Base-by-base conservation (phyloP, 2,888 invertebrate genomes). In the Machimus atricapillus region DNA sequence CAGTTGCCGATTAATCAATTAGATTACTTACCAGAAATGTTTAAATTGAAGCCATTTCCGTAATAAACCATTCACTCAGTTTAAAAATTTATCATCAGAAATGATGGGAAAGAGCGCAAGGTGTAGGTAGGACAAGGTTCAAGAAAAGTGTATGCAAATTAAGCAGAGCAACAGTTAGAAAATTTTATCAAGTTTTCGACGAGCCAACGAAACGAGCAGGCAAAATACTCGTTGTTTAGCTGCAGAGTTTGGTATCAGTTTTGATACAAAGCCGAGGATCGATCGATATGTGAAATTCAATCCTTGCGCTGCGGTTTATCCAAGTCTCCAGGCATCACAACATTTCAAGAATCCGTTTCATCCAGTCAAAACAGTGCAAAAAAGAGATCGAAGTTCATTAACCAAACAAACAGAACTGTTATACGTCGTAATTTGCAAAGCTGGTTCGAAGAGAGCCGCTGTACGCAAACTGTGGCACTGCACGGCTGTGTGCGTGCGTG, bases 361-460 rank as follows among this genome's bases (percentile, higher is more conserved):
- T 58, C 52, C 52, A 27, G 37, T 14, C 78, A 88, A 86, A 83
- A 76, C 12, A 76, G 14, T 2, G 34, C 27, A 76, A 40, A n/a
- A 76, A 76, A 76, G 5, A 16, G 16, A 27, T 8, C n/a, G 8
- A 81, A 52, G 81, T 81, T 81, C 52, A 81, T 52, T 52, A 81
- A 16, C 66, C 40, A 83, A 58, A 27, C 66, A 66, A 66, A 9
- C 27, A 83, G 6, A 83, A 83, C 66, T 83, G 83, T 83, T 83
- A 83, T 83, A 83, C 83, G 56, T 19, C 31, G 16, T 2, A 56
- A 52, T 78, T 78, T 37, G 31, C 19, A 12, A 23, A 37, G 34
- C 16, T 8, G 7, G 31, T 27, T 6, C n/a, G 0, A 34, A n/a
- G 23, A 34, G 43, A 83, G 52, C 83, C 58, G 34, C 73, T 83